Conservation (phyloP, 2,888 invertebrate genomes). For the Dasysyrphus albostriatus region DNA sequence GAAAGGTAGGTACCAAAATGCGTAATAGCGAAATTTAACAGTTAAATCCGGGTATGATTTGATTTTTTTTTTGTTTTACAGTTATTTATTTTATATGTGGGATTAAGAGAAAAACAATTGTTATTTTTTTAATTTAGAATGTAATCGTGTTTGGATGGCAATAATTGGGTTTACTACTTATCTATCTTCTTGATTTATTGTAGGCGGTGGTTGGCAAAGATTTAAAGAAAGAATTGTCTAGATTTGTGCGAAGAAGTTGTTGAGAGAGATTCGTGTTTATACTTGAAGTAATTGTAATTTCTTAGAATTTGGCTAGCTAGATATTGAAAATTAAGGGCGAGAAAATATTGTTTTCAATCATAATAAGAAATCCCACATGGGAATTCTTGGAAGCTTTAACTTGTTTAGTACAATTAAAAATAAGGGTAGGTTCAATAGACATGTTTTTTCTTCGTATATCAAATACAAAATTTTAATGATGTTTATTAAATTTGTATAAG, state of each 20-base stretch:
- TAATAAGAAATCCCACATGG: not conserved
- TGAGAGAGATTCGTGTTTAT: not conserved
- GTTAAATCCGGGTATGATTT: slow-evolving; percentile 26
- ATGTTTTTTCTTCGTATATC: too few species aligned
- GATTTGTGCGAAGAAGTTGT: not conserved
- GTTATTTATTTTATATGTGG: not conserved
- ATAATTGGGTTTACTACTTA: not conserved
- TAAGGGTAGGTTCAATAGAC: too few species aligned
- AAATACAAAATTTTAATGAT: too few species aligned
- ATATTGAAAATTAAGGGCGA: not conserved
- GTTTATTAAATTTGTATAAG: too few species aligned
- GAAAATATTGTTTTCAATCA: not conserved
- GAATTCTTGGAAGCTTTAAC: too few species aligned
- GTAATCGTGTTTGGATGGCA: not conserved
- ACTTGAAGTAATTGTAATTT: not conserved
- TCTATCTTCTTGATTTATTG: not conserved
- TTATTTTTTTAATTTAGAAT: not conserved
- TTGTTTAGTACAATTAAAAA: too few species aligned
- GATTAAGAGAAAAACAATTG: not conserved
- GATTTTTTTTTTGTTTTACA: not conserved
- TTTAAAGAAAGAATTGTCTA: not conserved
- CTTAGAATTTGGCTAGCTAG: not conserved
- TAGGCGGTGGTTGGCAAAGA: not conserved
- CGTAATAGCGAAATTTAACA: slow-evolving; percentile 53
- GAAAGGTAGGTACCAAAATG: slow-evolving; percentile 40